Evolutionary conservation across 2,113 vertebrate genomes (phyloP), one percentile per base, ranked within the genome.

Genomic region (Zosterops lateralis): DNA sequence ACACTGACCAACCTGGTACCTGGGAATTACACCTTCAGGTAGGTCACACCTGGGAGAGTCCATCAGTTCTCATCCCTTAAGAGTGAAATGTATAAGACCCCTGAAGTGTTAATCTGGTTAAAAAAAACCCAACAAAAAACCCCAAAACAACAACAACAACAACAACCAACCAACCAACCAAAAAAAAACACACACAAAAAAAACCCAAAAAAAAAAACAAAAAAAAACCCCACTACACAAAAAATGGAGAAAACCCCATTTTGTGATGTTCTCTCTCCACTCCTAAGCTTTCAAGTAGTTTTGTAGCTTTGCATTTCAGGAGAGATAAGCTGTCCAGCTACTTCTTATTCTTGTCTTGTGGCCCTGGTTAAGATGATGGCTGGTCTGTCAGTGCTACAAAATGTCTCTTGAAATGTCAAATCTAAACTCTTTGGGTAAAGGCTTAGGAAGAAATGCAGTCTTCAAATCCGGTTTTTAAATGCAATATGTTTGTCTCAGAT

Each of bases 21-120:
- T 14, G 99, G 99, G 31, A 99, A 99, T 96, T 99, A 99, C 97
- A 99, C 99, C 0, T 99, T 99, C 98, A 99, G 98, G 99, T 99
- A 95, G 95, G 96, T 91, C 26, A 13, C 19, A 40, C 47, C 47
- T 74, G 26, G 26, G 44, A 42, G 22, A 62, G 7, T 5, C 53
- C 25, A 24, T 31, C 57, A 45, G 7, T 12, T 89, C 73, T 72
- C 56, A 47, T 67, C 48, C 34, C 38, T 60, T 44, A 13, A 20
- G 29, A 76, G 14, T 29, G 50, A 74, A 70, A 60, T 38, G 2
- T 66, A 8, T 8, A 10, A 38, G 38, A 60, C n/a, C 70, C 29
- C 47, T 60, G 8, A 66, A 56, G 20, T 34, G 10, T 89, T 87
- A 7, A 44, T 45, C 53, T 89, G 42, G 3, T 81, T 3, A n/a